phyloP scores from a whole-genome alignment of 1,140 invertebrate species.

The Caerostris darwini region DNA sequence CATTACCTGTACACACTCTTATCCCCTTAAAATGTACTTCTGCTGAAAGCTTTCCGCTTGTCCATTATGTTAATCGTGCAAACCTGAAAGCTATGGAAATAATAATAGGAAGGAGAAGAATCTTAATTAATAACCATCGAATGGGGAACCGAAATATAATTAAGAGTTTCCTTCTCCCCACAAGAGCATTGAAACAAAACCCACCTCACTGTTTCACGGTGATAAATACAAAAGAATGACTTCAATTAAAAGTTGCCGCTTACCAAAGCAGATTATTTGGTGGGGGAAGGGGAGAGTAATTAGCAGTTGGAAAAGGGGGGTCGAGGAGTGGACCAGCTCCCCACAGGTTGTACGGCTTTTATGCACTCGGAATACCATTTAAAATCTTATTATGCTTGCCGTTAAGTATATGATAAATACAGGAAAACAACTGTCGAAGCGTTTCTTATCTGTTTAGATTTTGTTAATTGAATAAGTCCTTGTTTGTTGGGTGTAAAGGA shows the following conservation, averaged over 20 bases:
- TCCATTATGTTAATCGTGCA: no score
- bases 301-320: no score
- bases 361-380: neutral
- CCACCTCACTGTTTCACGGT: neutral
- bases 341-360: neutral
- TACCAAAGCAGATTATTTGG: neutral
- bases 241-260: constrained; percentile 31
- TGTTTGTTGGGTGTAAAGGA: neutral
- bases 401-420: neutral
- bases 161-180: neutral
- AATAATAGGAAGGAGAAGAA: neutral
- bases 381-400: constrained; percentile 19
- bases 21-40: no score
- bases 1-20: no score
- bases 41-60: no score
- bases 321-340: neutral
- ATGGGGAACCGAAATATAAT: neutral
- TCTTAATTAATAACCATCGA: constrained; percentile 12
- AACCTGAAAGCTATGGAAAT: no score
- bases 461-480: neutral
- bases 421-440: neutral
- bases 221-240: constrained; percentile 33
- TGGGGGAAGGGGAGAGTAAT: no score
- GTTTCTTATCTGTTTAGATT: constrained; percentile 40
- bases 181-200: neutral